These are phyloP conservation scores for Benthosema pterotum DNA, from an alignment of 2,797 vertebrate species.

Conservation along the genomic window DNA sequence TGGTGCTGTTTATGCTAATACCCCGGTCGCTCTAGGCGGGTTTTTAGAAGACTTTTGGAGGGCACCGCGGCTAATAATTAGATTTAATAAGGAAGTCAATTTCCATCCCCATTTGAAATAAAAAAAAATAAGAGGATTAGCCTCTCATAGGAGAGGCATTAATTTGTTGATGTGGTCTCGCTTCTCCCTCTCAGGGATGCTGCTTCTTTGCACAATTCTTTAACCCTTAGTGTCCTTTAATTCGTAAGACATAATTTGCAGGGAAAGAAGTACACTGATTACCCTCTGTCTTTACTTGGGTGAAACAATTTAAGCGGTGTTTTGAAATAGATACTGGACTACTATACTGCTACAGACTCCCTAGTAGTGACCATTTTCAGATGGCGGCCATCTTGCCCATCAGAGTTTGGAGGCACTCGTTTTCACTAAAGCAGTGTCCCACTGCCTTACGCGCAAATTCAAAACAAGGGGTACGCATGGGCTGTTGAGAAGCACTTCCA, in stretches of 20 bases:
- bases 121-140: slow-evolving; percentile 79
- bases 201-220: slow-evolving; percentile 54
- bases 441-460: no score
- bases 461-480: no score
- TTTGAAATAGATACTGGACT: neutral
- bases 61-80: slow-evolving; percentile 81
- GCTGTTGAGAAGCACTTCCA: no score
- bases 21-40: slow-evolving; percentile 70
- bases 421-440: no score
- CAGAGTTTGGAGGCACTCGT: no score
- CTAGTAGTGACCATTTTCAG: no score
- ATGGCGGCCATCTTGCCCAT: no score
- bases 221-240: slow-evolving; percentile 52
- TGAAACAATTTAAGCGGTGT: neutral
- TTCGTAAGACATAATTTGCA: slow-evolving; percentile 1
- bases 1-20: slow-evolving; percentile 84
- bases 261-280: slow-evolving; percentile 20
- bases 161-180: slow-evolving; percentile 76
- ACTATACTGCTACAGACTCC: neutral
- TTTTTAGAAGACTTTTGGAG: slow-evolving; percentile 82
- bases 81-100: slow-evolving; percentile 83
- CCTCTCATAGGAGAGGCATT: slow-evolving; percentile 75
- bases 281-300: neutral
- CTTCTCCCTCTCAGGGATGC: slow-evolving; percentile 62
- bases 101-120: slow-evolving; percentile 81